Base-by-base conservation (phyloP, 1,140 invertebrate genomes). In the Anoplophora glabripennis region DNA sequence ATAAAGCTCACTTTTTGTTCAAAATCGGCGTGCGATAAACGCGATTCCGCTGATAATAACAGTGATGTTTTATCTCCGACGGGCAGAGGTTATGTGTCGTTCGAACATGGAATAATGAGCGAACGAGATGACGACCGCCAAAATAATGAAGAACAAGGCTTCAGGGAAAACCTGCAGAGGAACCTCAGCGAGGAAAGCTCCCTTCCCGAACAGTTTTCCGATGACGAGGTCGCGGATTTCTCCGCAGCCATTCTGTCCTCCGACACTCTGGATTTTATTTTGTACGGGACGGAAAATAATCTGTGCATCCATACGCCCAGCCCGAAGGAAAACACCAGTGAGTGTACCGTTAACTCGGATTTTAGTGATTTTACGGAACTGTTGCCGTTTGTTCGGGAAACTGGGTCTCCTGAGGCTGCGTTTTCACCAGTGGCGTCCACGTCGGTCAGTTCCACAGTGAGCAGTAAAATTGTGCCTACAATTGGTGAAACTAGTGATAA, bases 241-340 rank as follows among this genome's bases (percentile, higher is more conserved):
- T 28, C 21, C 21, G 5, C 2, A 28, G 21, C 21, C 21, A 28
- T 28, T 7, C 47, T 57, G 11, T 52, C n/a, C 17, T 56, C 49
- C 21, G 52, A 60, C n/a, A 60, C 63, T 1, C 51, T 62, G 52
- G 62, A 69, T 38, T 64, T 54, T 28, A 57, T 67, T 45, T 54
- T 69, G 8, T 54, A 53, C 3, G 46, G 8, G 21, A 28, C 21
- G 5, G 33, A 66, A 17, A 64, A 54, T n/a, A 53, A 52, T 21
- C 58, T 66, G 5, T 58, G 55, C 21, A 62, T 63, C 17, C 48
- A 66, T 58, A 67, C 67, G 9, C 60, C 64, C n/a, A 28, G 21
- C 53, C 65, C 11, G 56, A 57, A 21, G 62, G 58, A 52, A 15
- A 52, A 38, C 21, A 52, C 36, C 21, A 28, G 21, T 28, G 59